phyloP scores from a whole-genome alignment of 2,888 invertebrate species.

The Diadegma fenestrale region DNA sequence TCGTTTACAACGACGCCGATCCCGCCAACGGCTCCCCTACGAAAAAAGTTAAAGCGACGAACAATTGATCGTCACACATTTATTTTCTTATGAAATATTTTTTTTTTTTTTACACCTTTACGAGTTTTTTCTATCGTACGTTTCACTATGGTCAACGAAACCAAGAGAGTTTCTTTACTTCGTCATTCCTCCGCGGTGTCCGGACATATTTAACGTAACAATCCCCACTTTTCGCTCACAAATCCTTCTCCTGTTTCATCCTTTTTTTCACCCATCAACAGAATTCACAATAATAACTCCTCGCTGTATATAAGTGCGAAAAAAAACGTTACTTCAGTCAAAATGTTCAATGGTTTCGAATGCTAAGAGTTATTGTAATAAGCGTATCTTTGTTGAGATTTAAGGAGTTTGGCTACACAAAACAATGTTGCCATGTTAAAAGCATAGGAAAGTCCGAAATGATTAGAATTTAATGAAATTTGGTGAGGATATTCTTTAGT shows the following conservation, averaged over 20 bases:
- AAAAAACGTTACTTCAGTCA: conserved; percentile 26
- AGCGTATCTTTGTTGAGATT: neutral
- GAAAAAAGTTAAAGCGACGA: conserved; percentile 60
- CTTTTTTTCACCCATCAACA: neutral
- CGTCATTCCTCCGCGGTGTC: conserved; percentile 44
- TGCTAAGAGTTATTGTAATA: neutral
- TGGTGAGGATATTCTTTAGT: no score
- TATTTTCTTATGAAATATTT: conserved; percentile 15
- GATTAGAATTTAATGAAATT: no score
- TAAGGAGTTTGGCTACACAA: no score
- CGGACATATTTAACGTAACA: conserved; percentile 21
- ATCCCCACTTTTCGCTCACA: neutral
- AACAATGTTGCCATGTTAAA: no score
- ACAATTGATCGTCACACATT: conserved; percentile 46
- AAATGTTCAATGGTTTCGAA: conserved; percentile 12
- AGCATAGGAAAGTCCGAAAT: no score
- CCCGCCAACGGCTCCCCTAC: conserved; percentile 49
- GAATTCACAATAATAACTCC: neutral
- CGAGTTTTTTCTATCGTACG: neutral
- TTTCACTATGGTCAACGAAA: conserved; percentile 1
- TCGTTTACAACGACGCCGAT: conserved; percentile 78
- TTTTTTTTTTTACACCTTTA: neutral
- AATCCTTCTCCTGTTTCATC: neutral
- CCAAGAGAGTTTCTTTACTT: neutral
- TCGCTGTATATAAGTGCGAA: conserved; percentile 45